Percentiles rank a stretch among this genome's conserved stretches.
These are phyloP conservation scores for Panopea generosa DNA, from an alignment of 2,888 invertebrate genomes.

Conservation along the genomic window DNA sequence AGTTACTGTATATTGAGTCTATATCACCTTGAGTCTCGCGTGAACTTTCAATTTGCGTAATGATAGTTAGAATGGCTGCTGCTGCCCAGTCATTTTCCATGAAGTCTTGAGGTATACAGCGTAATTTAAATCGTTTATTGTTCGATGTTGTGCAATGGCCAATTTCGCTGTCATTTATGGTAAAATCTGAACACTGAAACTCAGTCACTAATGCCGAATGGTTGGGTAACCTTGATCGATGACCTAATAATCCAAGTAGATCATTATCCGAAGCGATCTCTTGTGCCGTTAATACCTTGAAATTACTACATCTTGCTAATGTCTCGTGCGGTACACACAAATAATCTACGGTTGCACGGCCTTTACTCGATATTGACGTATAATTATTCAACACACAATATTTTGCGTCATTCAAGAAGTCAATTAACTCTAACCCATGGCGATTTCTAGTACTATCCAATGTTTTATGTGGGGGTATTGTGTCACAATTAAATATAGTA, in stretches of 20 bases:
- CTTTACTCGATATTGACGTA: conserved; percentile 34
- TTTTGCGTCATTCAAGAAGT: conserved; percentile 31
- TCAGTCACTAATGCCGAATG: conserved; percentile 1
- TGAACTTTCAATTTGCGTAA: conserved; percentile 1
- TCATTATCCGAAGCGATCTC: not conserved
- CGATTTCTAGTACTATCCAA: conserved; percentile 25
- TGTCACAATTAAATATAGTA: conserved; percentile 17
- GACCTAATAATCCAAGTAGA: conserved; percentile 19
- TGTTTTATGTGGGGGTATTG: conserved; percentile 6
- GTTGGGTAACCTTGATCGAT: conserved; percentile 18
- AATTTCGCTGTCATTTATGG: not conserved
- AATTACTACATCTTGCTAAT: conserved; percentile 17
- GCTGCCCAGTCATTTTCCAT: conserved; percentile 5
- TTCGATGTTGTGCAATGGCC: not conserved
- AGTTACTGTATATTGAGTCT: not conserved
- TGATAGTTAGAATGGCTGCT: conserved; percentile 9
- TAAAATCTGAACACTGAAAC: conserved; percentile 1
- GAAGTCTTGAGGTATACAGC: conserved; percentile 11
- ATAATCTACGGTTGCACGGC: conserved; percentile 37
- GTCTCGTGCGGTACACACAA: conserved; percentile 37
- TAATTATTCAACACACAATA: conserved; percentile 38
- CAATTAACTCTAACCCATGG: conserved; percentile 32
- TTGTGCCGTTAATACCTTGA: conserved; percentile 17
- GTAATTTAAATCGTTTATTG: not conserved
- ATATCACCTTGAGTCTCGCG: conserved; percentile 8